Conservation (phyloP, 2,113 vertebrate genomes). For the Pluvialis apricaria region DNA sequence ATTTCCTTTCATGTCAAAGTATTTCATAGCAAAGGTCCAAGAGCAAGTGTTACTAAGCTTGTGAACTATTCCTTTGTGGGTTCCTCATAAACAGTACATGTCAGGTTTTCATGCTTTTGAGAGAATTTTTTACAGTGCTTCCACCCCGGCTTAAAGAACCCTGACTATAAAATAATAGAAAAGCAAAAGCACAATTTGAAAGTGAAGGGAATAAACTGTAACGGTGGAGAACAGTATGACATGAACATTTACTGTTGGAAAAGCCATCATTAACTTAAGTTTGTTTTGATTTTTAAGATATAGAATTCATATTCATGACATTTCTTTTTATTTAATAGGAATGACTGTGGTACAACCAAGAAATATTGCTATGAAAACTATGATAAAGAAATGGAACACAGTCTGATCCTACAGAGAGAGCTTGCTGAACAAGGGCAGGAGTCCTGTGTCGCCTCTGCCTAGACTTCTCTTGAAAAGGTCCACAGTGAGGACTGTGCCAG, state of each 20-base stretch:
- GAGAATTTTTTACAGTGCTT: not conserved
- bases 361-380: not conserved
- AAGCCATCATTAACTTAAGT: not conserved
- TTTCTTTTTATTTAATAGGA: not conserved
- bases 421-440: not conserved
- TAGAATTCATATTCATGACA: not conserved
- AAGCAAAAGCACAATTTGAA: not conserved
- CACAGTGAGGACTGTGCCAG: not conserved
- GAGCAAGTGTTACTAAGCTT: not conserved
- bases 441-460: not conserved
- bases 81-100: not conserved
- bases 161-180: not conserved
- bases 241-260: not conserved
- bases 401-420: not conserved
- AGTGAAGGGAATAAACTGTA: not conserved
- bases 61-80: not conserved
- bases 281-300: not conserved
- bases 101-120: not conserved
- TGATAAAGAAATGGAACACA: fast-evolving
- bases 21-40: not conserved
- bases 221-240: not conserved
- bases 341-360: not conserved
- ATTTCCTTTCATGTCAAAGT: not conserved
- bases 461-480: not conserved
- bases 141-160: not conserved